Base-by-base conservation (phyloP, 2,797 vertebrate genomes). In the Karalla daura region DNA sequence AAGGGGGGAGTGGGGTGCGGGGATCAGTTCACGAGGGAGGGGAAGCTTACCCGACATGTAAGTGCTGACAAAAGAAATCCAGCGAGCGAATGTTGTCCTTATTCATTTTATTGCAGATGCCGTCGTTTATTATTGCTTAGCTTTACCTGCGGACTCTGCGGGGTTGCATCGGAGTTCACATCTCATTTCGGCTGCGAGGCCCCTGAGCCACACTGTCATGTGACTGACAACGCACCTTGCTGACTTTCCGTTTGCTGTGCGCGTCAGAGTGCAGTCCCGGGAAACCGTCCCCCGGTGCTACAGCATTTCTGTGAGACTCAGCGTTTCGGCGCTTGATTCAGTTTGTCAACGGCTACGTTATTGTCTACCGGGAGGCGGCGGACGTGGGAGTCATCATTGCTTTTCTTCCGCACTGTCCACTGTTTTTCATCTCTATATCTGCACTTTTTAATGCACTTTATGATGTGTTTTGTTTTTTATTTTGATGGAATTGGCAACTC, bases 11-110 rank as follows among this genome's bases (percentile, higher is more conserved):
- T 35, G 40, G 7, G 43, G 43, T 2, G 36, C 56, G 51, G 69
- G 72, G 78, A 73, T 74, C 45, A 20, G 64, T 75, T 79, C 52
- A 65, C 20, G n/a, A 18, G 65, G 60, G 71, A 43, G 59, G 70
- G 45, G 43, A 73, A 51, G 79, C 71, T 82, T 79, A 84, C 56
- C 65, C 63, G 73, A 81, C 52, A 50, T 70, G 41, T 49, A 77
- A 78, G 51, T 89, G 86, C 91, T 91, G 89, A 90, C 80, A 83
- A 80, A 84, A 80, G 78, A 73, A 70, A 89, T 80, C 80, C 81
- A 58, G 68, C 32, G 20, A 85, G 78, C 83, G 87, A 86, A 90
- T 87, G 81, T 89, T 89, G 62, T 83, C 71, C 53, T 68, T 83
- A 40, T 78, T 63, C 46, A 64, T 77, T 55, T 76, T 84, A 83